Evolutionary conservation across 2,113 vertebrate species (phyloP).

Genomic region (Pelodiscus sinensis): DNA sequence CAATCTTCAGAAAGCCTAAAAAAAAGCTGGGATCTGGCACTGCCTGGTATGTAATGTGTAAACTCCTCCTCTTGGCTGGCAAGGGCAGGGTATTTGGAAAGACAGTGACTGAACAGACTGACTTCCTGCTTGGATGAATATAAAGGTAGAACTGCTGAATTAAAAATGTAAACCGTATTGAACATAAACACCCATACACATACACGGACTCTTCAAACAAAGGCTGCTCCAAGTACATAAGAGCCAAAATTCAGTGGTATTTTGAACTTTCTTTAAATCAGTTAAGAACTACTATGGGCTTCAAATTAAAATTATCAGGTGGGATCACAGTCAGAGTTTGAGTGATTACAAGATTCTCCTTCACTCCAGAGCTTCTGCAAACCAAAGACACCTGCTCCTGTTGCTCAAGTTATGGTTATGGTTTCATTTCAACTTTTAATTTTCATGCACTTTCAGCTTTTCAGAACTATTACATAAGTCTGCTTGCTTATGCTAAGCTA

Average conservation of each 20-base stretch:
- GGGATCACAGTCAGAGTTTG: background rate
- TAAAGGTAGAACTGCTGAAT: background rate
- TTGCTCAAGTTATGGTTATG: background rate
- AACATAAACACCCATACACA: background rate
- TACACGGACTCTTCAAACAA: background rate
- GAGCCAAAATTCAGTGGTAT: background rate
- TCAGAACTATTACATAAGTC: background rate
- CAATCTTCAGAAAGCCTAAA: background rate
- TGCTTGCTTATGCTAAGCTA: background rate
- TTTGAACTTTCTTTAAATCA: background rate
- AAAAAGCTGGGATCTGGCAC: background rate
- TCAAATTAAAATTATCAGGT: background rate
- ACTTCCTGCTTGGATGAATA: background rate
- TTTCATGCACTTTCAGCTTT: background rate
- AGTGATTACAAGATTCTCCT: background rate
- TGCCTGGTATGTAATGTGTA: background rate
- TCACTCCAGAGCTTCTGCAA: background rate
- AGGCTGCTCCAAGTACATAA: background rate
- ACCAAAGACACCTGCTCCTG: background rate
- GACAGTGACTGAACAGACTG: background rate
- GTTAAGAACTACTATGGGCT: background rate
- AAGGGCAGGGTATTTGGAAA: background rate
- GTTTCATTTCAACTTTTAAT: background rate
- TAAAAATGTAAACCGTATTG: background rate
- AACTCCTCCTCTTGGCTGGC: background rate